phyloP scores from a whole-genome alignment of 2,113 vertebrate genomes.

The Platichthys flesus region DNA sequence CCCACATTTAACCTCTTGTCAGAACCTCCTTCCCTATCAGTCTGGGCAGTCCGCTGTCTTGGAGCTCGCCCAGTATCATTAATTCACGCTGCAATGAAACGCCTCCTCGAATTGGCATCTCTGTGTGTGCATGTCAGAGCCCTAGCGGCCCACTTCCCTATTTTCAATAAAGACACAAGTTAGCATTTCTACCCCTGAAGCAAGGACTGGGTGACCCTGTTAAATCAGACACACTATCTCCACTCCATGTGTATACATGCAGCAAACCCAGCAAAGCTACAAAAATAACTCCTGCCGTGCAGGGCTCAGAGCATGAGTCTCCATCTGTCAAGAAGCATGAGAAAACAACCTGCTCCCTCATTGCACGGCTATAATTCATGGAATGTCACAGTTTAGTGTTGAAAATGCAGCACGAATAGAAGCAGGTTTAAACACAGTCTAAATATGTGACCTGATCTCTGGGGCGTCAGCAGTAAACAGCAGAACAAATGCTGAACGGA shows the following conservation, averaged over 20 bases:
- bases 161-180: constrained; percentile 35
- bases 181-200: constrained; percentile 54
- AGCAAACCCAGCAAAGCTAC: constrained; percentile 52
- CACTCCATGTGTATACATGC: constrained; percentile 44
- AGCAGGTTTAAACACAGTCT: not conserved
- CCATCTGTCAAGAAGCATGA: constrained; percentile 39
- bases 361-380: constrained; percentile 17
- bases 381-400: not conserved
- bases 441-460: constrained; percentile 2
- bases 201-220: constrained; percentile 54
- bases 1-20: constrained; percentile 17
- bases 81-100: constrained; percentile 56
- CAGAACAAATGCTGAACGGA: not conserved
- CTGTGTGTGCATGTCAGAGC: constrained; percentile 31
- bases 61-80: constrained; percentile 44
- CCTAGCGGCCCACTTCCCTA: constrained; percentile 30
- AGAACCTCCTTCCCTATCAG: constrained; percentile 24
- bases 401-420: constrained; percentile 41
- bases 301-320: constrained; percentile 13
- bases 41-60: constrained; percentile 26
- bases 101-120: constrained; percentile 51
- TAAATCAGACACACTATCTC: constrained; percentile 49
- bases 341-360: constrained; percentile 29
- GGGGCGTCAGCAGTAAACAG: not conserved
- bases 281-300: constrained; percentile 55